Evolutionary conservation across 2,113 vertebrate species (phyloP).

Genomic region (Apodemus sylvaticus): DNA sequence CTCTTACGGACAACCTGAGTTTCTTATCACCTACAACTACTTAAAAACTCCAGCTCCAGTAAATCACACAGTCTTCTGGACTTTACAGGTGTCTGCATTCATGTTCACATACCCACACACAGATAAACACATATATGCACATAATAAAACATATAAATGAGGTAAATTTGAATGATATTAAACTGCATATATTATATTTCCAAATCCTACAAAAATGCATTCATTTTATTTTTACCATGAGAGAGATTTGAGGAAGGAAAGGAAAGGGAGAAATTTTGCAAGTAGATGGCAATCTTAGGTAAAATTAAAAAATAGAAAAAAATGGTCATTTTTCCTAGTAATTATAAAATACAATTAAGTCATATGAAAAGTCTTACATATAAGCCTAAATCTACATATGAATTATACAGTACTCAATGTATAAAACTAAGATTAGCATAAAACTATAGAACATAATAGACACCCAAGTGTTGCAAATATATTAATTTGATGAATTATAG

Average conservation of each 20-base stretch:
- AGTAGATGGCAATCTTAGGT: background rate
- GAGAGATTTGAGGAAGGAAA: background rate
- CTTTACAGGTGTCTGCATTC: background rate
- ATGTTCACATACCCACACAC: background rate
- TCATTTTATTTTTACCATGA: background rate
- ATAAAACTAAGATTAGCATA: background rate
- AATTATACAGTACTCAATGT: conserved; percentile 1
- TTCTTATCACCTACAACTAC: background rate
- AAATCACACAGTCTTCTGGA: background rate
- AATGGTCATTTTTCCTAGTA: background rate
- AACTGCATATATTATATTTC: background rate
- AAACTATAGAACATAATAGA: background rate
- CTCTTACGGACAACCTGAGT: background rate
- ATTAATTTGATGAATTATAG: conserved; percentile 29
- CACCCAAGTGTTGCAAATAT: background rate
- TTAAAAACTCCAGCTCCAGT: background rate
- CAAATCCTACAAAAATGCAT: conserved; percentile 13
- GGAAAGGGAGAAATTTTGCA: background rate
- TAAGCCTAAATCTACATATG: background rate
- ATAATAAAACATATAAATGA: background rate
- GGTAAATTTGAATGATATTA: background rate
- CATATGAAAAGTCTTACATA: background rate
- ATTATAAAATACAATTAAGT: background rate
- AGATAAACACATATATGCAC: background rate
- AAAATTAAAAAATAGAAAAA: background rate